A percentile compares a stretch with the other conserved stretches of the same genome.
phyloP scores from a whole-genome alignment of 37 sponge, comb jelly and placozoan genomes.

The Geodia barretti region DNA sequence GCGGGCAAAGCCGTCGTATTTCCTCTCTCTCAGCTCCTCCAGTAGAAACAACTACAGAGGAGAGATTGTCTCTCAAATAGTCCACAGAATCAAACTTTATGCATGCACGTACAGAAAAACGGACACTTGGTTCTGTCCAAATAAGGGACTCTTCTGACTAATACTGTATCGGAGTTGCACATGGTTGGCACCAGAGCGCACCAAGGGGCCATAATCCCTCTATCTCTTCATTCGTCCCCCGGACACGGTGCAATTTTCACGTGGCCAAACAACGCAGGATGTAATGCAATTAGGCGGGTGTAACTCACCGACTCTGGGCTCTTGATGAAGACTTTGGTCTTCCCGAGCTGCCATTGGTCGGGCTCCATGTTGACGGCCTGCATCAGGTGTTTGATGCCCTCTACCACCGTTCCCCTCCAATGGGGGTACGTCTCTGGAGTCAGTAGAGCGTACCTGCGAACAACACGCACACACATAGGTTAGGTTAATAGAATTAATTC shows the following conservation, averaged over 20 bases:
- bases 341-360: constrained; percentile 97
- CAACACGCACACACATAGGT: not conserved
- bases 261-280: too few relatives aligned
- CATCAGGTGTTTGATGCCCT: constrained; percentile 90
- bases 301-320: constrained; percentile 93
- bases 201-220: too few relatives aligned
- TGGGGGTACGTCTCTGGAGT: constrained; percentile 93
- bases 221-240: too few relatives aligned
- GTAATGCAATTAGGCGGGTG: too few relatives aligned
- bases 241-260: too few relatives aligned
- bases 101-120: not conserved
- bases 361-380: constrained; percentile 94
- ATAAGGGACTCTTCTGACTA: not conserved
- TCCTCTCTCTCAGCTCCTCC: constrained; percentile 96
- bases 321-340: constrained; percentile 92
- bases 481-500: too few relatives aligned
- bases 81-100: not conserved
- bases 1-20: constrained; percentile 94
- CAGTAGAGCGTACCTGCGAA: constrained; percentile 76
- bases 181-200: not conserved
- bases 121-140: not conserved
- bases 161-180: not conserved
- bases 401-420: constrained; percentile 77
- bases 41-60: constrained; percentile 84
- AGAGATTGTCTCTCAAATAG: too few relatives aligned